Evolutionary conservation across 2,888 invertebrate species (phyloP).

Genomic region (Polymixis flavicincta): DNA sequence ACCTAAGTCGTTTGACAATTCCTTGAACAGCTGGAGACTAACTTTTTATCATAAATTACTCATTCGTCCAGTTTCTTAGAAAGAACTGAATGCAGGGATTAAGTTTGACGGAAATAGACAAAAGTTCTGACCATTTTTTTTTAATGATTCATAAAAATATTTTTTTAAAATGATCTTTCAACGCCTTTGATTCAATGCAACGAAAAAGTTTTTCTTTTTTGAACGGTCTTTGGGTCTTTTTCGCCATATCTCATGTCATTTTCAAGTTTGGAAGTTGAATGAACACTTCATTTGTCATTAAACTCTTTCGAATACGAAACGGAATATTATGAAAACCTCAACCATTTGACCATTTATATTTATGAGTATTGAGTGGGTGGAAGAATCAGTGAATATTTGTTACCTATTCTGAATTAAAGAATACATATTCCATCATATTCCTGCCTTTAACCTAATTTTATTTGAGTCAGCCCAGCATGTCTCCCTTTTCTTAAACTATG

Average conservation of each 20-base stretch:
- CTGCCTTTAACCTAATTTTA: not conserved
- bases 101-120: constrained; percentile 19
- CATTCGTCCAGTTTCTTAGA: constrained; percentile 46
- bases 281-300: not conserved
- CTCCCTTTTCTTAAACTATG: not conserved
- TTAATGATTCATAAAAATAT: constrained; percentile 17
- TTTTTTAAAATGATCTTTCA: constrained; percentile 9
- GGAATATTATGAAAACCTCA: not conserved
- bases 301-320: not conserved
- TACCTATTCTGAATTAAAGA: too few species aligned
- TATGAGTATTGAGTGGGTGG: not conserved
- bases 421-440: not conserved
- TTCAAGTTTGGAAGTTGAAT: not conserved
- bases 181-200: not conserved
- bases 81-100: constrained; percentile 32
- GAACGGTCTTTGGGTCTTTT: not conserved
- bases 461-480: not conserved
- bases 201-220: not conserved
- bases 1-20: constrained; percentile 13
- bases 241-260: too few species aligned
- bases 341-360: not conserved
- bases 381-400: not conserved
- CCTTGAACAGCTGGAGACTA: constrained; percentile 19
- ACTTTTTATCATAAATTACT: constrained; percentile 48
- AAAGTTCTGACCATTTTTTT: not conserved